phyloP scores from a whole-genome alignment of 2,888 invertebrate genomes.

The Drosophila incognita region DNA sequence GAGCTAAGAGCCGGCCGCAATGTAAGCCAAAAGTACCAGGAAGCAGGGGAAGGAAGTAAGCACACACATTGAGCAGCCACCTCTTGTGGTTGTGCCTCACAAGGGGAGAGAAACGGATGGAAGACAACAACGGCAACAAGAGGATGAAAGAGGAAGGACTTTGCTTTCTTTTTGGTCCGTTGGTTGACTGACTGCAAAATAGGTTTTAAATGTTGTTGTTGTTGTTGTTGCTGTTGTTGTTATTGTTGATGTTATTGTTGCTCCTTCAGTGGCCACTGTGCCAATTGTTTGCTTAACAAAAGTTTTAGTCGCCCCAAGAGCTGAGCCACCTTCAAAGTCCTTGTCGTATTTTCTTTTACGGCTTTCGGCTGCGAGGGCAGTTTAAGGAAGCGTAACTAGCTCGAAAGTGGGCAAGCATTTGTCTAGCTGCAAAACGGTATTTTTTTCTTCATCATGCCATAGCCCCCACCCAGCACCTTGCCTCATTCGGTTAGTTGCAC shows the following conservation, averaged over 20 bases:
- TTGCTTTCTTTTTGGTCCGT: constrained; percentile 68
- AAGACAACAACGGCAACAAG: constrained; percentile 30
- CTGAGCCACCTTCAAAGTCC: constrained; percentile 27
- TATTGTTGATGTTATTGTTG: constrained; percentile 23
- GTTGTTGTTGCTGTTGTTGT: constrained; percentile 30
- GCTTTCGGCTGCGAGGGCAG: constrained; percentile 55
- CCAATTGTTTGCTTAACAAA: constrained; percentile 83
- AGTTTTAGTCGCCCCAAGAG: constrained; percentile 71
- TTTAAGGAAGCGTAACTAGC: constrained; percentile 76
- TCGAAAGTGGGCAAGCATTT: constrained; percentile 21
- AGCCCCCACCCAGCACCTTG: not conserved
- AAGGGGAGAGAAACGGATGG: constrained; percentile 38
- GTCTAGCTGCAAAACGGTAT: constrained; percentile 16
- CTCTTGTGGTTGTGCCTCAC: constrained; percentile 65
- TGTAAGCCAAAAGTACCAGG: constrained; percentile 57
- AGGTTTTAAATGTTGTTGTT: constrained; percentile 72
- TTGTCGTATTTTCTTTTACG: constrained; percentile 71
- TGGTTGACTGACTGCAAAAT: constrained; percentile 69
- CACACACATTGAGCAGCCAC: constrained; percentile 40
- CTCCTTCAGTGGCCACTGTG: constrained; percentile 63
- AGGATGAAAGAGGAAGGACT: constrained; percentile 8
- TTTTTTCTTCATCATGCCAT: not conserved
- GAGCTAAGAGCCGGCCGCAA: constrained; percentile 62
- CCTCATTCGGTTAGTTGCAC: constrained; percentile 42
- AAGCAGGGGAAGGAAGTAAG: not conserved